Percentiles rank a stretch among this genome's conserved stretches.
Evolutionary conservation across 1,140 invertebrate species (phyloP).

Genomic region (Leptoteleia sp.): DNA sequence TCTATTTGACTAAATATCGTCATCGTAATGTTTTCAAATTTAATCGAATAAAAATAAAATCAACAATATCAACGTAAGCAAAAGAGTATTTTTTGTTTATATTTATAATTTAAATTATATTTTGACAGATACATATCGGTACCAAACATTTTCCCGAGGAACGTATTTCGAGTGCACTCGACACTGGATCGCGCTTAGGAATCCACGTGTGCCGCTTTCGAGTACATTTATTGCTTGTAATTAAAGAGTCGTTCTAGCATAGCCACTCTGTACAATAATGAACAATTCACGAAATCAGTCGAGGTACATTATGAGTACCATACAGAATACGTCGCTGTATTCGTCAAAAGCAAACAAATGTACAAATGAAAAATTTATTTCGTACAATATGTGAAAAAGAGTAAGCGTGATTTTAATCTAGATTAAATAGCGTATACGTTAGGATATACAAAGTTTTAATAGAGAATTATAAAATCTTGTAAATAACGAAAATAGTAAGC

Average conservation of each 20-base stretch:
- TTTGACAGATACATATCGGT: constrained; percentile 5
- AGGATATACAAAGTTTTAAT: constrained; percentile 56
- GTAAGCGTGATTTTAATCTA: constrained; percentile 60
- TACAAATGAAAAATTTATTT: constrained; percentile 62
- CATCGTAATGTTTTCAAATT: too few species aligned
- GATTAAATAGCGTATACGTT: constrained; percentile 63
- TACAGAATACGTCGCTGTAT: constrained; percentile 27
- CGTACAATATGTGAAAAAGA: constrained; percentile 40
- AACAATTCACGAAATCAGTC: constrained; percentile 31
- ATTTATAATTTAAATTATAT: not conserved
- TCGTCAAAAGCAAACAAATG: constrained; percentile 57
- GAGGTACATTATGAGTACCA: constrained; percentile 27
- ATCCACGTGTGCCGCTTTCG: constrained; percentile 55
- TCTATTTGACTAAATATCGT: too few species aligned
- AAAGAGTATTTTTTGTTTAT: too few species aligned
- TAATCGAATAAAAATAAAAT: too few species aligned
- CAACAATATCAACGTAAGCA: too few species aligned
- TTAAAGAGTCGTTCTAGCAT: constrained; percentile 44
- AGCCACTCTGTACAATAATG: constrained; percentile 62
- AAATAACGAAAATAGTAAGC: constrained; percentile 49
- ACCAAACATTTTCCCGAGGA: constrained; percentile 32
- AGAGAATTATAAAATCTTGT: constrained; percentile 60
- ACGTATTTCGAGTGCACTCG: constrained; percentile 52
- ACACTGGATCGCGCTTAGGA: constrained; percentile 62
- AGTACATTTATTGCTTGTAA: constrained; percentile 61